A percentile compares a stretch with the other conserved stretches of the same genome.
These are phyloP conservation scores for Lates calcarifer DNA, from an alignment of 2,113 vertebrate species.

Conservation along the genomic window DNA sequence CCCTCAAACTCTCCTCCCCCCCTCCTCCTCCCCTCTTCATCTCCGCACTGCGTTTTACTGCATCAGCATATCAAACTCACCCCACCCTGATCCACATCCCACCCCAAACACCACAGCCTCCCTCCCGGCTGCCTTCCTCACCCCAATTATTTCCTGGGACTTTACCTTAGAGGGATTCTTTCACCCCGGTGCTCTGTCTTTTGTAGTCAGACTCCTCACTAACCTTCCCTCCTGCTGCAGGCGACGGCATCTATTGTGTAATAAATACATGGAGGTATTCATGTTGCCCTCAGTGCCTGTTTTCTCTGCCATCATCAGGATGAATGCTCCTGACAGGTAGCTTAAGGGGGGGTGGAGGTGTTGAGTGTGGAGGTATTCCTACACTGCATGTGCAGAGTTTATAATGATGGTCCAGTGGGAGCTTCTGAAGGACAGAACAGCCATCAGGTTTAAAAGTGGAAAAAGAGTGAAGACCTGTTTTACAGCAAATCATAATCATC, in stretches of 20 bases:
- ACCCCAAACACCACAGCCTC: constrained; percentile 39
- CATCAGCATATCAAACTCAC: constrained; percentile 60
- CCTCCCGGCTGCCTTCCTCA: constrained; percentile 45
- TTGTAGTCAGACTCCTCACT: constrained; percentile 31
- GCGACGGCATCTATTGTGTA: constrained; percentile 23
- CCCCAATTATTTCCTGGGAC: constrained; percentile 72
- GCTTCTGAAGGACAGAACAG: constrained; percentile 41
- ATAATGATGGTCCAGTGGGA: constrained; percentile 11
- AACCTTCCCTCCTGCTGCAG: constrained; percentile 37
- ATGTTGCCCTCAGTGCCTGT: constrained; percentile 13
- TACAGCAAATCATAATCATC: too few species aligned
- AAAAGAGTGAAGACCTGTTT: not conserved
- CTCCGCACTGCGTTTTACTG: constrained; percentile 62
- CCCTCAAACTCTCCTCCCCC: constrained; percentile 26
- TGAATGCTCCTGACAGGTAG: constrained; percentile 34
- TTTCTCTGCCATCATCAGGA: constrained; percentile 24
- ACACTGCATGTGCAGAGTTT: not conserved
- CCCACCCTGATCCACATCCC: constrained; percentile 5
- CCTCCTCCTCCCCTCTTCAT: not conserved
- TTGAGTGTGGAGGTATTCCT: not conserved
- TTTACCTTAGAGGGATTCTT: constrained; percentile 52
- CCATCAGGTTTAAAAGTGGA: not conserved
- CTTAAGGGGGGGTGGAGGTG: not conserved
- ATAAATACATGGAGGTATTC: constrained; percentile 31
- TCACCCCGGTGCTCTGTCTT: constrained; percentile 24